Evolutionary conservation across 2,113 vertebrate genomes (phyloP).

Genomic region (Daphoenositta chrysoptera): DNA sequence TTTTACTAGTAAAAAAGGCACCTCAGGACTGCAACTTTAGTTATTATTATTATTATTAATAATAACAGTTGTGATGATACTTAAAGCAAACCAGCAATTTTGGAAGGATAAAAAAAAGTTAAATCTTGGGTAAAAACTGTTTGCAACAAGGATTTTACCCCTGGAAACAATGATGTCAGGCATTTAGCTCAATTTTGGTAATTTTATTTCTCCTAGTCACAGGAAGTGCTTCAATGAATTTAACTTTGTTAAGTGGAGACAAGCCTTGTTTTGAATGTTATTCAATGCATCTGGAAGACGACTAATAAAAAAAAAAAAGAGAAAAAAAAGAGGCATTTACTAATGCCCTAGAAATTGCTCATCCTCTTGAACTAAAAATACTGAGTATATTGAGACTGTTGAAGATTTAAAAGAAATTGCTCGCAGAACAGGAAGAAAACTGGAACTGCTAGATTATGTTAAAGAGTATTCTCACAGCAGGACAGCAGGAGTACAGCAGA

Average conservation of each 20-base stretch:
- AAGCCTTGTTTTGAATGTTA: background rate
- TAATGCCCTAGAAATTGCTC: conserved; percentile 27
- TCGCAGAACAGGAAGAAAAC: background rate
- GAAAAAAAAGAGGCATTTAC: background rate
- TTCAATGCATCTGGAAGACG: background rate
- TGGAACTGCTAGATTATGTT: background rate
- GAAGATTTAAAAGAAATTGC: background rate
- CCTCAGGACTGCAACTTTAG: background rate
- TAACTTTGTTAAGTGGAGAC: background rate
- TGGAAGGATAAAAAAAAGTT: background rate
- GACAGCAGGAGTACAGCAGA: background rate
- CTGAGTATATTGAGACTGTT: background rate
- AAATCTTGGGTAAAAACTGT: background rate
- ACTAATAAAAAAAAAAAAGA: background rate
- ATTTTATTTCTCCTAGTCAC: conserved; percentile 8
- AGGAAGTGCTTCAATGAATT: background rate
- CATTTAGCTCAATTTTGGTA: background rate
- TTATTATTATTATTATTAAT: background rate
- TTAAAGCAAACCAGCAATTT: background rate
- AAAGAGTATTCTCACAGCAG: background rate
- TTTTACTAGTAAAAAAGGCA: background rate
- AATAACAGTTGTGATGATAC: background rate
- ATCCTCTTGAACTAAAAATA: background rate
- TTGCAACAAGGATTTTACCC: background rate
- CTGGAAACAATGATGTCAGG: background rate